A percentile compares a stretch with the other conserved stretches of the same genome.
These are phyloP conservation scores for Chunga burmeisteri DNA, from an alignment of 2,113 vertebrate species.

Conservation along the genomic window DNA sequence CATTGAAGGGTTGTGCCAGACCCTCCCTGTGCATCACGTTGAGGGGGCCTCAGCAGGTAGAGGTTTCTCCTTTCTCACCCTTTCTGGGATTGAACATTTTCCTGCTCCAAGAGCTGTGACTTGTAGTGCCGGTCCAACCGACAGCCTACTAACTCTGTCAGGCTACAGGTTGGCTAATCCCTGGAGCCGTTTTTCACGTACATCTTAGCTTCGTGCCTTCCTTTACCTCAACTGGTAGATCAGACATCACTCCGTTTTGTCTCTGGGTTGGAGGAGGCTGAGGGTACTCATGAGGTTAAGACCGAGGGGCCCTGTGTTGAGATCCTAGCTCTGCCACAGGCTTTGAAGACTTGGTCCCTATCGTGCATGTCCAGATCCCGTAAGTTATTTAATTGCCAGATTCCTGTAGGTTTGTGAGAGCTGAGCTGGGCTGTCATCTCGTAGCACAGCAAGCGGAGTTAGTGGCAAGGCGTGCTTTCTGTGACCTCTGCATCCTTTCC, in stretches of 20 bases:
- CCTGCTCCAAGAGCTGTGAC: background rate
- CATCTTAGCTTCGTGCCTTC: background rate
- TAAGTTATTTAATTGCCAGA: background rate
- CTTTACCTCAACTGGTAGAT: background rate
- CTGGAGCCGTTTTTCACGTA: background rate
- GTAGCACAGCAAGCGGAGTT: background rate
- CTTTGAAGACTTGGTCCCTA: background rate
- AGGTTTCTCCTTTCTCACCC: background rate
- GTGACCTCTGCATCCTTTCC: background rate
- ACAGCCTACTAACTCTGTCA: fast-evolving
- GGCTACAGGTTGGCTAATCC: background rate
- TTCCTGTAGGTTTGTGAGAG: background rate
- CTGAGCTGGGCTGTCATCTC: background rate
- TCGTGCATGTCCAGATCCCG: background rate
- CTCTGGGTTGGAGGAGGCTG: background rate
- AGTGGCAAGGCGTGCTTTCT: background rate
- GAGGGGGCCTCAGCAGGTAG: background rate
- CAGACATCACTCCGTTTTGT: background rate
- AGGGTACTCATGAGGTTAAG: background rate
- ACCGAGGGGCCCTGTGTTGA: background rate
- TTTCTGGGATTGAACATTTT: background rate
- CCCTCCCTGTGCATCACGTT: fast-evolving
- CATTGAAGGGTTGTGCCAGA: background rate
- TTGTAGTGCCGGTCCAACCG: background rate
- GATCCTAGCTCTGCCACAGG: background rate